Evolutionary conservation across 2,797 vertebrate genomes (phyloP), one percentile per base, ranked within the genome.

Genomic region (Oryzias sinensis): DNA sequence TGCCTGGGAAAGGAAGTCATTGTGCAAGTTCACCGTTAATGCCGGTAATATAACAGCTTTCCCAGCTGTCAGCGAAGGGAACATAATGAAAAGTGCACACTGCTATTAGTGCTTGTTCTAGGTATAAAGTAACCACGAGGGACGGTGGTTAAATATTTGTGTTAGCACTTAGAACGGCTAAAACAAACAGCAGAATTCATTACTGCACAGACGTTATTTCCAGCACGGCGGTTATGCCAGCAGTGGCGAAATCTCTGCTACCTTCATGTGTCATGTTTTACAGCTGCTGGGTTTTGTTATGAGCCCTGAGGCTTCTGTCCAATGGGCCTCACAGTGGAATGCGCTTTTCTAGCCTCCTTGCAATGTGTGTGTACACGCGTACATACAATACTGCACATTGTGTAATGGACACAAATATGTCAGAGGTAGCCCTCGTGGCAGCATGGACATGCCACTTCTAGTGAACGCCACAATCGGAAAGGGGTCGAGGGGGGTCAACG

Each of bases 241-340:
- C 77, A 51, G 8, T 49, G 70, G 79, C 80, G 69, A 76, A 5
- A 79, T 82, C 74, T 84, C 80, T 42, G 68, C 76, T 74, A 77
- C 80, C 75, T 76, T 88, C 83, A 82, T 83, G 75, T 68, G 75
- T 79, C 82, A 62, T 83, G 71, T 87, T 88, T 86, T 82, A 83
- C 74, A 81, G 69, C 64, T 65, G 6, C 65, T 56, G 20, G 62
- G 40, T 88, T 88, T 87, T 80, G 78, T 86, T 82, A 78, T 42
- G 57, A 70, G 58, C 56, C 77, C 79, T 50, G 72, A 56, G 74
- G 81, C 74, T 72, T 65, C 64, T 43, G 73, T 58, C 74, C 76
- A 72, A 74, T 17, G 71, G 83, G 70, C 74, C 85, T 75, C 72
- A 75, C 77, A 56, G 67, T 56, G 81, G 85, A 88, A 89, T 85